phyloP scores from a whole-genome alignment of 2,113 vertebrate species.

The Campylorhamphus procurvoides region DNA sequence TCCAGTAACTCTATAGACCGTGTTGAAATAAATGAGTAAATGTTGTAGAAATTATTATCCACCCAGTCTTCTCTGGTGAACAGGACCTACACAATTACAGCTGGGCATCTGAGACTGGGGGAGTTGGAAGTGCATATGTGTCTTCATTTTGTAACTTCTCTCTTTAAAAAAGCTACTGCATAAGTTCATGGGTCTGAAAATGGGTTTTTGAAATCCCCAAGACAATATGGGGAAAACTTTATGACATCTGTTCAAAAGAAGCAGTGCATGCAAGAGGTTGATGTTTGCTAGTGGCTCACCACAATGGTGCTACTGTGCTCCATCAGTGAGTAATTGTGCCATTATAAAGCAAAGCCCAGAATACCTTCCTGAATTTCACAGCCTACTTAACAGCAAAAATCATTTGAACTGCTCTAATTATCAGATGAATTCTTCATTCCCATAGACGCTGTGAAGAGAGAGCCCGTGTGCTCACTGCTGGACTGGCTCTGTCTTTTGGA shows the following conservation, averaged over 20 bases:
- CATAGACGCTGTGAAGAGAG: neutral
- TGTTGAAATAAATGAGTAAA: neutral
- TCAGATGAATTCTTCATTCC: conserved; percentile 11
- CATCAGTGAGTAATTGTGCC: neutral
- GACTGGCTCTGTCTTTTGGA: neutral
- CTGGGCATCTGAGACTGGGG: neutral
- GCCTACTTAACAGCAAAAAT: conserved; percentile 41
- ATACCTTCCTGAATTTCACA: conserved; percentile 40
- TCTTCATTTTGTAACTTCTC: neutral
- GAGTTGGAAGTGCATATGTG: neutral
- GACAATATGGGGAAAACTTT: neutral
- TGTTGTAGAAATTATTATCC: neutral
- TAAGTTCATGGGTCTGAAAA: neutral
- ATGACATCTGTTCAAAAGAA: neutral
- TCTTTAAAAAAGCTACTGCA: neutral
- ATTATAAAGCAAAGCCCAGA: conserved; percentile 7
- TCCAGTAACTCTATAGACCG: rapidly evolving
- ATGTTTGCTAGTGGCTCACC: neutral
- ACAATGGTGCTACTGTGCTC: neutral
- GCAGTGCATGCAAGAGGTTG: neutral
- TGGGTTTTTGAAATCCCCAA: neutral
- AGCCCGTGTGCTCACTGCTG: neutral
- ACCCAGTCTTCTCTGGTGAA: neutral
- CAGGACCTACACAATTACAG: neutral
- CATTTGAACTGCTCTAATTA: conserved; percentile 24